Evolutionary conservation across 2,113 vertebrate genomes (phyloP), one percentile per base, ranked within the genome.

Genomic region (Amazona guildingii): DNA sequence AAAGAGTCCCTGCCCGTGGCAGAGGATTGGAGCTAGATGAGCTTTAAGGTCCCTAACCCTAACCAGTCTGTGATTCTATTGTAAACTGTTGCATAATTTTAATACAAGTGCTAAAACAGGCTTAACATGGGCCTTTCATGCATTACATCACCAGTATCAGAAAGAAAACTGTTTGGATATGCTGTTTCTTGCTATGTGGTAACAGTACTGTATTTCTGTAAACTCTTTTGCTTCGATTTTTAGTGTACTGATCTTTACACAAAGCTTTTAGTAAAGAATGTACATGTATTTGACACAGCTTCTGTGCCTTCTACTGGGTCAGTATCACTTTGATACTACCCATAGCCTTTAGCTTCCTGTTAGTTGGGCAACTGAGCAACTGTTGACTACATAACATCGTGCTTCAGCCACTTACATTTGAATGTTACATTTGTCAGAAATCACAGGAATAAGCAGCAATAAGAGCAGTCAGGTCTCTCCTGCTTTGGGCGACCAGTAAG

Each of bases 181-280:
- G 46, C 17, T 90, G 13, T 73, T 90, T 80, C 84, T 83, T 80
- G 63, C 66, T 86, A 35, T 52, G 23, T 61, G 64, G 64, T 69
- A 86, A 83, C 35, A 88, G 52, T 8, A 37, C 62, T 79, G 81
- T 88, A 76, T 86, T 75, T 87, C 83, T 94, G 41, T 80, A 70
- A 24, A 23, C 70, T 89, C 69, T 67, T 83, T 52, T 91, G 86
- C 76, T 83, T 88, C 6, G 0, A 13, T 73, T 96, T 96, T 94
- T 74, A 93, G 62, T 48, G 94, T 16, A 73, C n/a, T 68, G 52
- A 76, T 78, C 91, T 94, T 93, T 80, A 78, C 51, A 82, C n/a
- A 73, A 63, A 89, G 78, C 54, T 94, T 94, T 95, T 85, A 96
- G 74, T 96, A 97, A 97, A 96, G 92, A 94, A 96, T 16, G 54